These are phyloP conservation scores for Agrochola litura DNA, from an alignment of 2,888 invertebrate species.

Conservation along the genomic window DNA sequence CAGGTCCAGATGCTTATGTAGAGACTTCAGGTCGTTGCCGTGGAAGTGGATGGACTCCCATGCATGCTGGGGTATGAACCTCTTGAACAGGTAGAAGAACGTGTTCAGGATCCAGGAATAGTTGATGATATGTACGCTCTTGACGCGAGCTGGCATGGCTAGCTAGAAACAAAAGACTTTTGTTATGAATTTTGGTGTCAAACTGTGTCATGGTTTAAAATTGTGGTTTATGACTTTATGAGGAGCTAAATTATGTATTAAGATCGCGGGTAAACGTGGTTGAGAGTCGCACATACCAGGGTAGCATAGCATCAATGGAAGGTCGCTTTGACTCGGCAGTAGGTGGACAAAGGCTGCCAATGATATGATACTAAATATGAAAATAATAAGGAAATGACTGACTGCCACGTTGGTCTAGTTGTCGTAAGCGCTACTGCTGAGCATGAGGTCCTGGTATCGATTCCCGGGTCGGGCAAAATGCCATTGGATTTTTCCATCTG, in stretches of 20 bases:
- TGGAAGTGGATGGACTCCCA: constrained; percentile 87
- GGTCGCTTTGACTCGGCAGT: background rate
- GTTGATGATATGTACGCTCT: constrained; percentile 93
- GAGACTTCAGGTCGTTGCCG: constrained; percentile 82
- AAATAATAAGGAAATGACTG: no score
- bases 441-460: no score
- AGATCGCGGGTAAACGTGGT: no score
- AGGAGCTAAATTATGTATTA: no score
- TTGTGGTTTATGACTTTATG: background rate
- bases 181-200: no score
- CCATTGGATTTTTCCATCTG: no score
- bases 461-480: no score
- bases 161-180: constrained; percentile 81
- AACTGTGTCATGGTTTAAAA: background rate
- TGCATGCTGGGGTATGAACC: constrained; percentile 92
- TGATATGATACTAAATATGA: no score
- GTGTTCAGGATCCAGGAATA: constrained; percentile 95
- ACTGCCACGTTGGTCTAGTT: no score
- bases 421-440: no score
- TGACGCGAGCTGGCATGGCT: constrained; percentile 92
- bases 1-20: constrained; percentile 79
- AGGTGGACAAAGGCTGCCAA: background rate
- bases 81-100: constrained; percentile 94
- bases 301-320: background rate
- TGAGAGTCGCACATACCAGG: no score